Conservation (phyloP, 2,113 vertebrate genomes). For the Labrus mixtus region DNA sequence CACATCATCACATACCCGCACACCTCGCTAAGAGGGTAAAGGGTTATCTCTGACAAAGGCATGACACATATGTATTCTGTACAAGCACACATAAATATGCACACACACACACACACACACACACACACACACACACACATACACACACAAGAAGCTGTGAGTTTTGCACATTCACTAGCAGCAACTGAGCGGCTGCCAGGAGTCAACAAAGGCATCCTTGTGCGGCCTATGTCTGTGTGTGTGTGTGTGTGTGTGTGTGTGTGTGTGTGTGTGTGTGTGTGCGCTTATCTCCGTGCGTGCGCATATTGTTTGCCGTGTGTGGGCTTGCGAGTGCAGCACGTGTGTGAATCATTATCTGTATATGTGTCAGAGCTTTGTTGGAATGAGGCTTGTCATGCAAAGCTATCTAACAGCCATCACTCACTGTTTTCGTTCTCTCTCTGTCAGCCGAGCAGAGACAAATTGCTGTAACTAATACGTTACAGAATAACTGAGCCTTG, state of each 20-base stretch:
- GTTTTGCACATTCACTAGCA: constrained; percentile 70
- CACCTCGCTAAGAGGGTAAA: constrained; percentile 49
- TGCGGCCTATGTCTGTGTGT: constrained; percentile 51
- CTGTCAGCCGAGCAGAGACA: constrained; percentile 67
- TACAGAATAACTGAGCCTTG: constrained; percentile 54
- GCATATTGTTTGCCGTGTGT: constrained; percentile 67
- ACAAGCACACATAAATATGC: background rate
- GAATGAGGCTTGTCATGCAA: constrained; percentile 70
- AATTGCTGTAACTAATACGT: constrained; percentile 72
- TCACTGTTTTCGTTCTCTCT: constrained; percentile 52
- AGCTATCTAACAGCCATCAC: constrained; percentile 68
- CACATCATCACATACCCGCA: constrained; percentile 49
- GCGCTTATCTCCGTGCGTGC: constrained; percentile 39
- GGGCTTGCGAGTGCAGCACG: constrained; percentile 78
- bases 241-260: too few relatives aligned
- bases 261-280: constrained; percentile 42
- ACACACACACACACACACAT: background rate
- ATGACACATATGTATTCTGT: constrained; percentile 60
- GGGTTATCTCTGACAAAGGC: constrained; percentile 62
- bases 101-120: constrained; percentile 25
- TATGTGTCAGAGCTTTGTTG: constrained; percentile 69
- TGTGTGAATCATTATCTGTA: constrained; percentile 79
- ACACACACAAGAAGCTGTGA: constrained; percentile 60
- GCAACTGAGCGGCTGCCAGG: constrained; percentile 64
- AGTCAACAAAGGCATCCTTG: constrained; percentile 82